phyloP scores from a whole-genome alignment of 1,140 invertebrate genomes.

The Galleria mellonella region DNA sequence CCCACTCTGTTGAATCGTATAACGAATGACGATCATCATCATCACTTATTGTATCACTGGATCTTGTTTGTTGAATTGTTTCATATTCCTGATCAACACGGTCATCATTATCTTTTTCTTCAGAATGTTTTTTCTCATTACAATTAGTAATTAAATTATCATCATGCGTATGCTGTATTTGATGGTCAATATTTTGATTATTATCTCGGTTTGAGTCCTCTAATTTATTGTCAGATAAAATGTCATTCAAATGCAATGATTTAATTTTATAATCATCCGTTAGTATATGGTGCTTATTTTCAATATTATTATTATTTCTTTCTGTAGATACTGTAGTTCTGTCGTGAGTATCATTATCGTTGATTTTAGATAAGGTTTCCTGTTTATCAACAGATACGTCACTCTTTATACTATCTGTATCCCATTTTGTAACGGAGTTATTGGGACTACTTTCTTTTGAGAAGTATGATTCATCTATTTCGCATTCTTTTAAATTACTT shows the following conservation, averaged over 20 bases:
- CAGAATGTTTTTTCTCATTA: no score
- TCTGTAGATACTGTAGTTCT: no score
- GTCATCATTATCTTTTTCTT: no score
- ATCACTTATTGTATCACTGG: constrained; percentile 3
- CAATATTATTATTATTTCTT: not conserved
- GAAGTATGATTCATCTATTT: constrained; percentile 49
- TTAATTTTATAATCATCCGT: constrained; percentile 55
- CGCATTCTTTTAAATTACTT: constrained; percentile 6
- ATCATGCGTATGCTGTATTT: no score
- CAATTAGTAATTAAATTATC: no score
- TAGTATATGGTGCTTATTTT: constrained; percentile 15
- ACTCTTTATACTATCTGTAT: constrained; percentile 48
- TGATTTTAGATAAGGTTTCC: not conserved
- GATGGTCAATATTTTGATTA: no score
- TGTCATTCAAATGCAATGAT: constrained; percentile 39
- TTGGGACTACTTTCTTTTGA: constrained; percentile 60
- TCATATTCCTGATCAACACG: no score
- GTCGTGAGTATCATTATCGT: not conserved
- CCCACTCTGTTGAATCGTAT: constrained; percentile 50
- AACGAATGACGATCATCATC: constrained; percentile 47
- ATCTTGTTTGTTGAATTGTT: constrained; percentile 9
- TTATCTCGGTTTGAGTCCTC: no score
- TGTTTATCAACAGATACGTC: constrained; percentile 23
- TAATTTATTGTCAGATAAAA: constrained; percentile 5
- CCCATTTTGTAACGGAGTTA: constrained; percentile 47